A percentile compares a stretch with the other conserved stretches of the same genome.
Evolutionary conservation across 2,113 vertebrate species (phyloP).

Genomic region (Passer domesticus): DNA sequence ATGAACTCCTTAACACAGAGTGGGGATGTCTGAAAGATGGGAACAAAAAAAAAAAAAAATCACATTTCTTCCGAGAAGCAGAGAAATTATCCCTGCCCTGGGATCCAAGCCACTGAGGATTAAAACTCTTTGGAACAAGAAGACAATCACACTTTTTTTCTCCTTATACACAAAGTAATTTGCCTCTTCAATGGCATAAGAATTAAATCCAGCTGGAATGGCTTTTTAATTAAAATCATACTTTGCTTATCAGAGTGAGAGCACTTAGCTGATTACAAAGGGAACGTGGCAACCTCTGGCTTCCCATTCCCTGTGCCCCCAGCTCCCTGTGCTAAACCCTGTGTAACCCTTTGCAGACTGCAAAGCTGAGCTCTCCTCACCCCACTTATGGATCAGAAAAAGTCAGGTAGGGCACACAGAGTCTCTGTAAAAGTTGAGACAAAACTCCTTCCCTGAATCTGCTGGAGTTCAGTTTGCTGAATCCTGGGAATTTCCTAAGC

Average conservation of each 20-base stretch:
- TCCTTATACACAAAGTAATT: background rate
- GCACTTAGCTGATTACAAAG: conserved; percentile 23
- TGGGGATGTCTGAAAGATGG: background rate
- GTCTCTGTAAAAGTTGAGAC: background rate
- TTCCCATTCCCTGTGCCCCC: background rate
- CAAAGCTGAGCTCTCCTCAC: background rate
- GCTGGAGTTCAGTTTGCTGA: background rate
- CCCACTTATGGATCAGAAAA: background rate
- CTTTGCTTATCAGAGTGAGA: conserved; percentile 35
- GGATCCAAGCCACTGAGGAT: background rate
- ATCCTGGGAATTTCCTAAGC: background rate
- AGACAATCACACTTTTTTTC: background rate
- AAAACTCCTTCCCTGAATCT: background rate
- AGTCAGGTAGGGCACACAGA: background rate
- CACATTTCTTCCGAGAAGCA: background rate
- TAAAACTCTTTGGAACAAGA: background rate
- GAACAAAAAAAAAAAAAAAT: background rate
- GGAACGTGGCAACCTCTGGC: background rate
- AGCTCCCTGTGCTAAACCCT: background rate
- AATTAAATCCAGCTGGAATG: conserved; percentile 46
- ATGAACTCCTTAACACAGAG: background rate
- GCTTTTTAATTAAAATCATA: conserved; percentile 58
- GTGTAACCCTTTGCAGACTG: background rate
- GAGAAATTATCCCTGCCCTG: background rate
- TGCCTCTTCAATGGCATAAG: background rate